Evolutionary conservation across 2,797 vertebrate genomes (phyloP), one percentile per base, ranked within the genome.

Genomic region (Oreonectes daqikongensis): DNA sequence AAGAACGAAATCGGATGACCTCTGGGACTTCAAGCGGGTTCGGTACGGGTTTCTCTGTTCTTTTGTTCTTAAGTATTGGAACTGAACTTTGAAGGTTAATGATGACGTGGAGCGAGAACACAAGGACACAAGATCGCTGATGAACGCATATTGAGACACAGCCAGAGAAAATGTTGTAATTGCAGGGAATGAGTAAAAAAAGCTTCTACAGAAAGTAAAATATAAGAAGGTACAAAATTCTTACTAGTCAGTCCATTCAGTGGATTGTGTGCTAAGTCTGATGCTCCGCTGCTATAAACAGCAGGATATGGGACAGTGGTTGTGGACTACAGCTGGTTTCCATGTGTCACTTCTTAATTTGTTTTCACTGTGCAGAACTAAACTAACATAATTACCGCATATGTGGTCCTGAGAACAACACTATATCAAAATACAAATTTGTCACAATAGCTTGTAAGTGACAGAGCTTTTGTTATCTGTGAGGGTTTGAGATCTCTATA

Each of bases 281-380:
- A 35, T 32, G 59, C 57, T 35, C 63, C 69, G 57, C 50, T 20
- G 76, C 60, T 65, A 63, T 80, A 81, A 77, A 80, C 78, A 83
- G 77, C 26, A 73, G 83, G 90, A 90, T 92, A 90, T 92, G 91
- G 90, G 87, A 92, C 89, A 87, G 76, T 90, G 89, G 81, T 86
- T 86, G 85, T 69, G 60, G 87, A 88, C 88, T 86, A 86, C 86
- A 87, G 87, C 86, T 85, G 71, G 77, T 83, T 80, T 81, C 78
- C 80, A 61, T 87, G 85, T 82, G 90, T 86, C 81, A 86, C 88
- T 88, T 86, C 74, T 38, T 91, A 89, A 81, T 91, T 90, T 90
- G 84, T 84, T 86, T 81, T 71, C 53, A 85, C 85, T 89, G 79
- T 86, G 81, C 81, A 86, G 57, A 82, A 85, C 83, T 84, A 86